Evolutionary conservation across 2,888 invertebrate genomes (phyloP).

Genomic region (Hermaeophaga mercurialis): DNA sequence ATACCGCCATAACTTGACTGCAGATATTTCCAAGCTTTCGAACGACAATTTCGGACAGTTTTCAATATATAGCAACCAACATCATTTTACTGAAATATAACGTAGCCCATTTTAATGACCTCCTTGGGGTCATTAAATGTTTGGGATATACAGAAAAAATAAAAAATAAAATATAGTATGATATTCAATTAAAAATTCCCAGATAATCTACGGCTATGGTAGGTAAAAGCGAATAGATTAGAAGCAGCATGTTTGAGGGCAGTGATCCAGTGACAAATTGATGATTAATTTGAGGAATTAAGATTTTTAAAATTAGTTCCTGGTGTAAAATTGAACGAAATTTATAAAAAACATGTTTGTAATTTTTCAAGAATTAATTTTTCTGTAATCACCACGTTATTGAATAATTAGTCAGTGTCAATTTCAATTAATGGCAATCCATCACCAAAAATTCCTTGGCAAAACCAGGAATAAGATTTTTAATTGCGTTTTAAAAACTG

Average conservation of each 20-base stretch:
- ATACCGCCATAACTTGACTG: too few relatives aligned
- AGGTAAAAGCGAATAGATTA: constrained; percentile 2
- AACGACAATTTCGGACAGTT: too few relatives aligned
- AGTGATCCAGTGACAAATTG: constrained; percentile 41
- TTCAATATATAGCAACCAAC: too few relatives aligned
- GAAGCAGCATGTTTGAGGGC: constrained; percentile 34
- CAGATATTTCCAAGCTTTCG: too few relatives aligned
- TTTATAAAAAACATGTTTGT: constrained; percentile 20
- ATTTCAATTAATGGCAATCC: constrained; percentile 7
- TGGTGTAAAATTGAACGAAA: constrained; percentile 9
- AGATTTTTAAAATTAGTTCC: constrained; percentile 36
- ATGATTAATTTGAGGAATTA: constrained; percentile 43
- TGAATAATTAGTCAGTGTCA: constrained; percentile 18
- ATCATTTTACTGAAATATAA: too few relatives aligned
- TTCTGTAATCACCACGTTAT: constrained; percentile 14
- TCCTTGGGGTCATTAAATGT: too few relatives aligned
- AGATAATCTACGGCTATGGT: too few relatives aligned
- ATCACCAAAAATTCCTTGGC: neutral
- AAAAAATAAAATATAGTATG: too few relatives aligned
- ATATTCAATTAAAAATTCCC: too few relatives aligned
- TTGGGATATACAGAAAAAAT: too few relatives aligned
- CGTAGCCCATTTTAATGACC: too few relatives aligned
- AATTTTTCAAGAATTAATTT: constrained; percentile 12
- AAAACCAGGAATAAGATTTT: neutral
- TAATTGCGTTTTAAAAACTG: neutral